These are phyloP conservation scores for Pseudobourletiella spinata DNA, from an alignment of 1,140 invertebrate genomes.

Conservation along the genomic window DNA sequence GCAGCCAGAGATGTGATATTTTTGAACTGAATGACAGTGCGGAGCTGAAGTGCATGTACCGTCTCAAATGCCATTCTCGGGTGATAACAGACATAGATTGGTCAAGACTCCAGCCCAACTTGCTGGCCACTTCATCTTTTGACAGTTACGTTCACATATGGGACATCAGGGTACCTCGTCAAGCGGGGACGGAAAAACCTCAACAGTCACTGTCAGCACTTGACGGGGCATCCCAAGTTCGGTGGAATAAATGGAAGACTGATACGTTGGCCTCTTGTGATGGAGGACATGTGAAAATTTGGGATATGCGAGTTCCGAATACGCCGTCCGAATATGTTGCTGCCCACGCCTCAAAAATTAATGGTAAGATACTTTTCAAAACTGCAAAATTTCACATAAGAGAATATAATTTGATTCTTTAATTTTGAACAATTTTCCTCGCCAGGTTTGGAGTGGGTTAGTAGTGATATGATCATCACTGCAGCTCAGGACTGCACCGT, in stretches of 20 bases:
- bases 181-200: conserved; percentile 24
- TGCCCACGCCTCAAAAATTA: conserved; percentile 71
- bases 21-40: conserved; percentile 57
- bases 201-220: conserved; percentile 29
- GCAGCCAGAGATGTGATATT: conserved; percentile 74
- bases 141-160: conserved; percentile 89
- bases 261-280: conserved; percentile 85
- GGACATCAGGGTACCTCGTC: conserved; percentile 54
- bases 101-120: conserved; percentile 78
- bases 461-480: conserved; percentile 28
- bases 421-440: too few relatives aligned
- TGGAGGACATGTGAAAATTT: conserved; percentile 88
- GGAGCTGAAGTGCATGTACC: conserved; percentile 58
- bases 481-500: conserved; percentile 77
- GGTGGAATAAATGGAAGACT: conserved; percentile 78
- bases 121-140: conserved; percentile 83
- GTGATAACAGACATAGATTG: conserved; percentile 89
- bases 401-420: too few relatives aligned
- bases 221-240: conserved; percentile 87
- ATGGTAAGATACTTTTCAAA: conserved; percentile 39
- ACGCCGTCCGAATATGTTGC: conserved; percentile 84
- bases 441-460: conserved; percentile 30
- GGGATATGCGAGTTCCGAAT: conserved; percentile 83
- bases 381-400: too few relatives aligned
- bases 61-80: conserved; percentile 73